Conservation (phyloP, 2,113 vertebrate genomes). For the Macrotis lagotis region DNA sequence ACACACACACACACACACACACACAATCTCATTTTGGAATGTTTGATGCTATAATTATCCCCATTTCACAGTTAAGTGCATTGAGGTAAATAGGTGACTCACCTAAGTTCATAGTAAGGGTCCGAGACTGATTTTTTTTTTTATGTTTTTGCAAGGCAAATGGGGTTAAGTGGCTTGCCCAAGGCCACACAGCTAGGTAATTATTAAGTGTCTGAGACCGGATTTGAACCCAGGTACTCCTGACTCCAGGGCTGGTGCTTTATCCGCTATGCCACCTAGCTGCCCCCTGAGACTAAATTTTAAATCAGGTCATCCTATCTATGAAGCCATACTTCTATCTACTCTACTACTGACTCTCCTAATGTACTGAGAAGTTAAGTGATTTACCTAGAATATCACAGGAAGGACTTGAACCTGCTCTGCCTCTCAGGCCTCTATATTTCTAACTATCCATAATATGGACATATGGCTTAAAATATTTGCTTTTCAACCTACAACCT, state of each 20-base stretch:
- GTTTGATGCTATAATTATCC: background rate
- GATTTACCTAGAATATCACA: background rate
- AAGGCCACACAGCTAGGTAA: too few species aligned
- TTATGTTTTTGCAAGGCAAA: too few species aligned
- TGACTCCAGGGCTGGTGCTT: too few species aligned
- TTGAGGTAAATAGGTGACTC: background rate
- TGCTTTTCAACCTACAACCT: background rate
- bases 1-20: too few species aligned
- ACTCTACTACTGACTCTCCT: background rate
- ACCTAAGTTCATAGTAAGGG: too few species aligned
- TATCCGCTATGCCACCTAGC: too few species aligned
- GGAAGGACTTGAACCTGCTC: background rate
- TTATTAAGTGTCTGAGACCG: too few species aligned
- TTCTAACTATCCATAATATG: background rate
- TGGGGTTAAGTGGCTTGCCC: too few species aligned
- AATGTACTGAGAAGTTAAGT: background rate
- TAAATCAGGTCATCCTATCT: background rate
- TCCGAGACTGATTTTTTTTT: too few species aligned
- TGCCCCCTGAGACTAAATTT: background rate
- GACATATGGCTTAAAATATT: background rate
- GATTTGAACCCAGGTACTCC: too few species aligned
- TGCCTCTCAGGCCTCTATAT: background rate
- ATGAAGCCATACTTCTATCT: background rate
- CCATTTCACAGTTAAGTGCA: background rate
- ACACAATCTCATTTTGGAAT: too few species aligned